Base-by-base conservation (phyloP, 2,888 invertebrate genomes). In the Melanostoma scalare region DNA sequence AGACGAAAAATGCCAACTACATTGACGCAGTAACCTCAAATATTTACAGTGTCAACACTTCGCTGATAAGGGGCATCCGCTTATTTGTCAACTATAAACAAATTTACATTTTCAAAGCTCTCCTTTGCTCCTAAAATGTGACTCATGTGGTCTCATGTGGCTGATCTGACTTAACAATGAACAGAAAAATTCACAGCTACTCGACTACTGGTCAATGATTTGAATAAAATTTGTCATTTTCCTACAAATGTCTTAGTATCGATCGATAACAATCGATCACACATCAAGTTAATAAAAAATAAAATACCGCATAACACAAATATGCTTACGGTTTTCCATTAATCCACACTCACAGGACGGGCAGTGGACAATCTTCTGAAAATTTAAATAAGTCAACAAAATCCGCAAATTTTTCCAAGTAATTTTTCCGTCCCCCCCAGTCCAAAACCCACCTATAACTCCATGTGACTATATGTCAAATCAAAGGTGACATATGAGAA, bases 371-470 rank as follows among this genome's bases (percentile, higher is more conserved):
- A 72, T 78, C 78, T 60, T 65, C 38, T 10, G 42, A 67, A 71
- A 63, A 65, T 72, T 58, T 38, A 65, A 72, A 65, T 38, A 65
- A 78, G 48, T 44, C n/a, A 6, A 30, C n/a, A 36, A 48, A 74
- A 68, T 79, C 68, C 46, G 56, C 46, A 63, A 48, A 40, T 44
- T 63, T 63, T 80, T 80, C 80, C 42, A 40, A 36, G 69, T 75
- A 75, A 53, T 71, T 55, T 65, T 40, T 58, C 30, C 48, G 44
- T 69, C 74, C 65, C 36, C 68, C 65, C 42, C 44, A 30, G 20
- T 42, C 44, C 63, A 56, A 58, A 55, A 46, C 61, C 42, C 48
- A n/a, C 30, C 38, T 30, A 69, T 58, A 46, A 20, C 52, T 65
- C 20, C 30, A 9, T 33, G 6, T 33, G 4, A 6, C 35, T 33